Evolutionary conservation across 2,113 vertebrate species (phyloP), one percentile per base, ranked within the genome.

Genomic region (Oncorhynchus kisutch): DNA sequence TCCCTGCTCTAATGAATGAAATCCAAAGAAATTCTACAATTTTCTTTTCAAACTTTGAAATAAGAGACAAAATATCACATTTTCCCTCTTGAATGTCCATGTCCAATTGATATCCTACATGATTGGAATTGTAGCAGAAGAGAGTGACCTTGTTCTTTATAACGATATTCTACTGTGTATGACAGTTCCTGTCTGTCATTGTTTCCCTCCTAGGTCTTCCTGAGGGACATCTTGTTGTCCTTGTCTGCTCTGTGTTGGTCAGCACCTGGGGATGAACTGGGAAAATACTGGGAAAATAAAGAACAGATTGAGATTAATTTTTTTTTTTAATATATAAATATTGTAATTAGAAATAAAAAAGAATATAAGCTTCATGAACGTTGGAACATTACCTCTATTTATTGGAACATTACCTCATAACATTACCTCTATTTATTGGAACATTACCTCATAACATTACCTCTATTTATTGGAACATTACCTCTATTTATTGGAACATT

Each of bases 161-260:
- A 18, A 18, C 4, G 0, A 57, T 20, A 57, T 0, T 57, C 13
- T 1, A 57, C 13, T 22, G n/a, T 24, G 16, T 67, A 18, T 31
- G 7, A 57, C 2, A 62, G 24, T 27, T 62, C 2, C 73, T 31
- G 29, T 48, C 62, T 65, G 70, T 22, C n/a, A 34, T 48, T 39
- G 71, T 76, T 87, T 64, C 86, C 14, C 73, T 81, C 77, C 81
- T 82, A 93, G 92, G 85, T 31, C 71, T 71, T 29, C 31, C n/a
- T 72, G 79, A 85, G 77, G 82, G 73, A 2, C 73, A 84, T 11
- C 2, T 87, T 25, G 34, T 88, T 27, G 77, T 91, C 7, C 75
- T 84, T 24, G 57, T 77, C 62, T 71, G 88, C 78, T 64, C n/a
- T 68, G 48, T 82, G 49, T 73, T 76, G 27, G 18, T 85, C 67